Percentiles rank a stretch among this genome's conserved stretches.
Conservation (phyloP, 2,113 vertebrate genomes). For the Nettapus auritus region DNA sequence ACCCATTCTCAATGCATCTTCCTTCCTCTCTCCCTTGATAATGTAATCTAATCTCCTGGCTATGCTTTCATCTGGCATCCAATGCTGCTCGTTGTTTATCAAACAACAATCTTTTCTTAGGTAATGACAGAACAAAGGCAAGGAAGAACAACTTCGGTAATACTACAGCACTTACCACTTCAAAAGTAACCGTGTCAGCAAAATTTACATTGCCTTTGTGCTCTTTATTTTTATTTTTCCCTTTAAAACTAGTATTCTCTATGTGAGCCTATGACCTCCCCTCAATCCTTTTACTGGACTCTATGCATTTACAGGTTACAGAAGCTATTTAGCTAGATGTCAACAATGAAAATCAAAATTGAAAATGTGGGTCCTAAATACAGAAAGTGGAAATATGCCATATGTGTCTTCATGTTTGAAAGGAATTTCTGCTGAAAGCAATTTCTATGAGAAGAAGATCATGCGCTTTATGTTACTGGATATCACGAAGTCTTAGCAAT, state of each 20-base stretch:
- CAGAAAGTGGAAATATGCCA: not conserved
- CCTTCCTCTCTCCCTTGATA: slow-evolving; percentile 67
- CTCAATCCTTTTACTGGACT: not conserved
- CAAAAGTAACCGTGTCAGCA: slow-evolving; percentile 58
- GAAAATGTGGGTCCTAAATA: not conserved
- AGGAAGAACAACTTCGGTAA: slow-evolving; percentile 59
- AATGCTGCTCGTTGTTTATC: slow-evolving; percentile 60
- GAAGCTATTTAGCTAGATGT: not conserved
- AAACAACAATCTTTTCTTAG: slow-evolving; percentile 72
- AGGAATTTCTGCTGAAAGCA: not conserved
- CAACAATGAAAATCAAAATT: not conserved
- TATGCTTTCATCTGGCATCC: slow-evolving; percentile 75
- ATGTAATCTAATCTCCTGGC: slow-evolving; percentile 75
- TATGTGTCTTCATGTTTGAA: not conserved
- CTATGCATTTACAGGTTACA: not conserved
- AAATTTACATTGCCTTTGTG: slow-evolving; percentile 27
- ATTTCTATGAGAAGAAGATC: not conserved
- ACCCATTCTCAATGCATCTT: slow-evolving; percentile 55
- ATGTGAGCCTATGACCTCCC: not conserved
- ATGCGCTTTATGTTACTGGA: not conserved
- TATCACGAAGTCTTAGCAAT: not conserved
- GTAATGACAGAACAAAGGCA: slow-evolving; percentile 75
- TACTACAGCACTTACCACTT: slow-evolving; percentile 71
- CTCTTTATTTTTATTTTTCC: not conserved
- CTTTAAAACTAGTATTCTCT: not conserved